A percentile compares a stretch with the other conserved stretches of the same genome.
Conservation (phyloP, 2,888 invertebrate genomes). For the Ryuthela nishihirai region DNA sequence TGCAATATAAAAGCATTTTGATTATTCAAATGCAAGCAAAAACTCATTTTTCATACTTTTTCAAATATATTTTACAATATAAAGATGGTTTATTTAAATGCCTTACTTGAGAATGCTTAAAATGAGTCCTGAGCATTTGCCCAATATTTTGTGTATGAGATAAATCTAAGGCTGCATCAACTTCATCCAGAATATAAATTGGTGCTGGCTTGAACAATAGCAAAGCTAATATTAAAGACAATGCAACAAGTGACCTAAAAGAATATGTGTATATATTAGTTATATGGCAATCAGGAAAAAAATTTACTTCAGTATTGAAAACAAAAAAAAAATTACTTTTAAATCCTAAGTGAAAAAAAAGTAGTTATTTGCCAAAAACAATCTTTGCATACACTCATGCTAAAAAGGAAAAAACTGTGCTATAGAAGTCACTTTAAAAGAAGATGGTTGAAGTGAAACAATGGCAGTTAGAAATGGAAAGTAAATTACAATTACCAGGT, state of each 20-base stretch:
- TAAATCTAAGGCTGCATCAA: constrained; percentile 95
- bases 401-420: too few species aligned
- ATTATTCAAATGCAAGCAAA: neutral
- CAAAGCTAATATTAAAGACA: constrained; percentile 94
- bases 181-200: constrained; percentile 96
- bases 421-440: too few species aligned
- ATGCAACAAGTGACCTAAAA: constrained; percentile 73
- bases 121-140: constrained; percentile 84
- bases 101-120: constrained; percentile 74
- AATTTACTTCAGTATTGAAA: neutral
- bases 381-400: neutral
- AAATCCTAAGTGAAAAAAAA: neutral
- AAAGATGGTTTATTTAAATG: neutral
- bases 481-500: too few species aligned
- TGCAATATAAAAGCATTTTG: neutral
- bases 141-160: constrained; percentile 99
- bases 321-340: neutral
- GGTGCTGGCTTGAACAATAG: constrained; percentile 96
- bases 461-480: too few species aligned
- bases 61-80: neutral
- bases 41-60: neutral
- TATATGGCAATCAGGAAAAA: too few species aligned
- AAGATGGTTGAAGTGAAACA: too few species aligned
- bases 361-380: neutral
- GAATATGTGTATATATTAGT: neutral